These are phyloP conservation scores for Drosophila cardini DNA, from an alignment of 1,140 invertebrate genomes.

Conservation along the genomic window DNA sequence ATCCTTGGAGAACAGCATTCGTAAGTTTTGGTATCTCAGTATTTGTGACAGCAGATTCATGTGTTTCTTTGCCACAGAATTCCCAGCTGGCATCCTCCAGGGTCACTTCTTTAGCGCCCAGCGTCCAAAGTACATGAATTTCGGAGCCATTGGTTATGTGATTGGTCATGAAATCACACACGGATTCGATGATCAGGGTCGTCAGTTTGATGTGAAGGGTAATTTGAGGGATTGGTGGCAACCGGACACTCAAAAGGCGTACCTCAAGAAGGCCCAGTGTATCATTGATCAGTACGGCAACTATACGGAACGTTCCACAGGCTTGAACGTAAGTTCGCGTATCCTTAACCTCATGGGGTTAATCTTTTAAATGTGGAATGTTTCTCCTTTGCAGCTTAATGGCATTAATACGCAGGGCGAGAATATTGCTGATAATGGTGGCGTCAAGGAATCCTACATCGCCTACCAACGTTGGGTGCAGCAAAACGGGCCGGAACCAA, in stretches of 20 bases:
- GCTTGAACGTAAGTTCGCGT: conserved; percentile 87
- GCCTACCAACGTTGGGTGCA: conserved; percentile 91
- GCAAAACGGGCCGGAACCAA: conserved; percentile 87
- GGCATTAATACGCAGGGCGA: conserved; percentile 96
- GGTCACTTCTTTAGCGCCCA: conserved; percentile 94
- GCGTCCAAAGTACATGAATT: conserved; percentile 95
- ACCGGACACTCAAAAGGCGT: conserved; percentile 90
- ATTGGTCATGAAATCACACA: conserved; percentile 98
- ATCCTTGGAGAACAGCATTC: conserved; percentile 93
- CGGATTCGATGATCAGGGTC: conserved; percentile 95
- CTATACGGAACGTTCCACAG: conserved; percentile 89
- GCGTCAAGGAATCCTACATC: conserved; percentile 93
- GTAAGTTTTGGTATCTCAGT: conserved; percentile 86
- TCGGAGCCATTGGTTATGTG: conserved; percentile 95
- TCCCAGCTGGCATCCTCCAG: conserved; percentile 96
- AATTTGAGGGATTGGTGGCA: conserved; percentile 95
- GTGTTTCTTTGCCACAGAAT: conserved; percentile 86
- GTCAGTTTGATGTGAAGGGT: conserved; percentile 95
- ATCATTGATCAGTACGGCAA: conserved; percentile 96
- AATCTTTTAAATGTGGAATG: no score
- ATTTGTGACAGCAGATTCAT: neutral
- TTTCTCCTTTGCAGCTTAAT: conserved; percentile 88
- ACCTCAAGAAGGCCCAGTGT: conserved; percentile 91
- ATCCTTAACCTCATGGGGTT: no score
- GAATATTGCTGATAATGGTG: conserved; percentile 96